A percentile compares a stretch with the other conserved stretches of the same genome.
Evolutionary conservation across 2,113 vertebrate species (phyloP).

Genomic region (Redunca redunca): DNA sequence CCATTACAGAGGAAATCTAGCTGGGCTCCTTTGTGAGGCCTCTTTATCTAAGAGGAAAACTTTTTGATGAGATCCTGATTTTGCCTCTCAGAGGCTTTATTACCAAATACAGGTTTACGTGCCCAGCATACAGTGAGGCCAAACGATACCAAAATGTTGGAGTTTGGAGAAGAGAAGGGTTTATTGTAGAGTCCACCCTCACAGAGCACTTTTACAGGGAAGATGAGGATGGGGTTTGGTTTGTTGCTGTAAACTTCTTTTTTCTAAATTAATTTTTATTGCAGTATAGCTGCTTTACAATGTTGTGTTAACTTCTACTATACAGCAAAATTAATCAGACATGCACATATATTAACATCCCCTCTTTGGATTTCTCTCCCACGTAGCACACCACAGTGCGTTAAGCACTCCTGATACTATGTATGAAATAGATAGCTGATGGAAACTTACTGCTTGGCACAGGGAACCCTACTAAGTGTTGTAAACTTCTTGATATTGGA

Average conservation of each 20-base stretch:
- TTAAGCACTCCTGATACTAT: background rate
- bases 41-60: background rate
- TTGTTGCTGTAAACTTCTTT: background rate
- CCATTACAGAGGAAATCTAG: background rate
- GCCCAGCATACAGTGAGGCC: rapidly evolving
- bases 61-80: background rate
- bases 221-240: background rate
- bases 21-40: background rate
- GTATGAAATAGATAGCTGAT: background rate
- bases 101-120: background rate
- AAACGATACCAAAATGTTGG: background rate
- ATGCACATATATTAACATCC: background rate
- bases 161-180: background rate
- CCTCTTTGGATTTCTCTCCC: background rate
- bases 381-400: background rate
- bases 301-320: background rate
- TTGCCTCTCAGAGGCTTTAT: background rate
- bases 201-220: background rate
- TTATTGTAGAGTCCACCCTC: background rate
- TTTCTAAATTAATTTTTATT: background rate
- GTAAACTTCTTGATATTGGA: background rate
- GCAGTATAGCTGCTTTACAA: background rate
- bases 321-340: background rate
- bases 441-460: background rate
- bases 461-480: background rate